These are phyloP conservation scores for Agrotis exclamationis DNA, from an alignment of 2,888 invertebrate genomes.

Conservation along the genomic window DNA sequence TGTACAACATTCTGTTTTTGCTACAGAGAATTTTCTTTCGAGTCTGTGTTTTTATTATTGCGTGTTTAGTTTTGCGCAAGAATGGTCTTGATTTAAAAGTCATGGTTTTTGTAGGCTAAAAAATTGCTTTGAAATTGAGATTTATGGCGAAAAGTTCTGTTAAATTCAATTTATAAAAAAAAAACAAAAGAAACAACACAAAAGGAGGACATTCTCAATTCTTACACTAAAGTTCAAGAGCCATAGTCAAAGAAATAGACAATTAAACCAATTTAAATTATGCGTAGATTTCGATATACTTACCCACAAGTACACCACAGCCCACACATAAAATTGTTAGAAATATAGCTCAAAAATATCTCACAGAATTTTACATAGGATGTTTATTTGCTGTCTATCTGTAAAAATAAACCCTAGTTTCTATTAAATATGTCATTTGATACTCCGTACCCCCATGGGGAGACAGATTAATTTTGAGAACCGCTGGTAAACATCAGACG, in stretches of 20 bases:
- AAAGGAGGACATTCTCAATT: too few relatives aligned
- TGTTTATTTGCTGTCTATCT: too few relatives aligned
- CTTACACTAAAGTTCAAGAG: too few relatives aligned
- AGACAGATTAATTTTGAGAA: constrained; percentile 33
- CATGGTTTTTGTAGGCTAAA: not conserved
- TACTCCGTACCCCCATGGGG: not conserved
- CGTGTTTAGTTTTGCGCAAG: not conserved
- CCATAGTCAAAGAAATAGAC: too few relatives aligned
- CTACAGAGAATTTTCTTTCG: not conserved
- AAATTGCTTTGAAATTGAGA: not conserved
- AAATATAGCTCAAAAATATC: too few relatives aligned
- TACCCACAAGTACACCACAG: too few relatives aligned
- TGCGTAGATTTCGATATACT: too few relatives aligned
- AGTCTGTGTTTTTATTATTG: not conserved
- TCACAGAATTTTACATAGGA: too few relatives aligned
- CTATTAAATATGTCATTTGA: not conserved
- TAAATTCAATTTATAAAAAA: not conserved
- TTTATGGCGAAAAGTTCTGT: not conserved
- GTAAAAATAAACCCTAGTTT: not conserved
- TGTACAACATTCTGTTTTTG: constrained; percentile 2
- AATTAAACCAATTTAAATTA: too few relatives aligned
- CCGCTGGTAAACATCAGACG: constrained; percentile 30
- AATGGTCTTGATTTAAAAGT: not conserved
- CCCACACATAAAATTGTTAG: too few relatives aligned
- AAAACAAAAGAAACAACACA: too few relatives aligned